Evolutionary conservation across 2,888 invertebrate genomes (phyloP), one percentile per base, ranked within the genome.

Genomic region (Polyommatus iphigenia): DNA sequence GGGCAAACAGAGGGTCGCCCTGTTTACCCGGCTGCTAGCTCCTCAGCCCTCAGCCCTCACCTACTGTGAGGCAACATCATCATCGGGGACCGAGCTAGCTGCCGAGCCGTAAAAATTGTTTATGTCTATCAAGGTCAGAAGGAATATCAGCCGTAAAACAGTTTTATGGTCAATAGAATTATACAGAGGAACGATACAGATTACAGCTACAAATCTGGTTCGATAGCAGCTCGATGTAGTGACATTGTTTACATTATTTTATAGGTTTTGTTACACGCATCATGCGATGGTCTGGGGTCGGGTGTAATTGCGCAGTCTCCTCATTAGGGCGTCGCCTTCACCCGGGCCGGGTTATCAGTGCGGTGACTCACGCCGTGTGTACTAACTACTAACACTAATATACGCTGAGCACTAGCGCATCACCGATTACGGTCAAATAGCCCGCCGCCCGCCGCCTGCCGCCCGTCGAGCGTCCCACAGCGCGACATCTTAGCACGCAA

Each of bases 381-480:
- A 67, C 62, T 24, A 24, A n/a, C 62, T 0, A 10, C 24, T 20
- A 20, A 59, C 7, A 13, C 29, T 62, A 62, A 62, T 59, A 59
- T 7, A 59, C 20, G 15, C 10, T 67, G 20, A 13, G 13, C 24
- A 24, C 62, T 67, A 67, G 29, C 67, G 15, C 29, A 67, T 32
- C 67, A 32, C 79, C 77, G 76, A 78, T 79, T 79, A 78, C 59
- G 77, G 79, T 29, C 77, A 77, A 78, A 80, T 78, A 78, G 20
- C 79, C 79, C 76, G 78, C 79, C 32, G 32, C 32, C 32, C 3
- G 4, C 24, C 79, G 50, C 79, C 79, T 62, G 78, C 78, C 79
- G 41, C 79, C 79, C 76, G 78, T 78, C 77, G 79, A 77, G 79
- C 59, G 24, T 67, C 62, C n/a, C 20, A 54, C 67, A 77, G 20